These are phyloP conservation scores for Hyperoplus lanceolatus DNA, from an alignment of 2,797 vertebrate species.

Conservation along the genomic window DNA sequence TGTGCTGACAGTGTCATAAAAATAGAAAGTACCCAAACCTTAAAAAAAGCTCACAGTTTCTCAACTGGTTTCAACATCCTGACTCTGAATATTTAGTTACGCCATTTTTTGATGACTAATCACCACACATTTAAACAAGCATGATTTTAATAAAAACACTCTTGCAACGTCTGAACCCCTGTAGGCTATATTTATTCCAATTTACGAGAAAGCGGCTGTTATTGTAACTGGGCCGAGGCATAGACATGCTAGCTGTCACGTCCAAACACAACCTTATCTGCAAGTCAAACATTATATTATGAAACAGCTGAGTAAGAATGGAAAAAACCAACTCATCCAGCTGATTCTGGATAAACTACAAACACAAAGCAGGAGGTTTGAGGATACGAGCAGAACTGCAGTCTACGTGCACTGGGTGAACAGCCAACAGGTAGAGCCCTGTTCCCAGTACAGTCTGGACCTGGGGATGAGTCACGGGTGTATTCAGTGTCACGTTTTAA, in stretches of 20 bases:
- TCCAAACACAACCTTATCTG: slow-evolving; percentile 24
- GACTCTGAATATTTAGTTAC: slow-evolving; percentile 3
- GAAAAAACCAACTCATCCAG: slow-evolving; percentile 8
- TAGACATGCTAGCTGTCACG: background rate
- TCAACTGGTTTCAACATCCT: background rate
- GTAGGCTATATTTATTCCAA: slow-evolving; percentile 14
- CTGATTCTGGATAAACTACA: slow-evolving; percentile 5
- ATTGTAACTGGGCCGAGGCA: background rate
- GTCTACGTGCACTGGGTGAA: slow-evolving; percentile 38
- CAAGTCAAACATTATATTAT: slow-evolving; percentile 30
- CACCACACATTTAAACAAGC: slow-evolving; percentile 3
- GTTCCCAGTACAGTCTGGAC: background rate
- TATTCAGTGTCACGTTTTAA: background rate
- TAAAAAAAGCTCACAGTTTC: background rate
- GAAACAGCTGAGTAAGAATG: slow-evolving; percentile 13
- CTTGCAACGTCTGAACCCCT: background rate
- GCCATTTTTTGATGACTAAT: background rate
- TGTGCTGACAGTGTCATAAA: background rate
- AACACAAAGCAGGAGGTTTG: slow-evolving; percentile 2
- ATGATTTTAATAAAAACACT: slow-evolving; percentile 1
- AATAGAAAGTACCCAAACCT: background rate
- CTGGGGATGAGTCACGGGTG: background rate
- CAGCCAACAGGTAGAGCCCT: background rate
- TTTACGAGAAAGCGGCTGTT: slow-evolving; percentile 39
- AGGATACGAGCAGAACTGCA: slow-evolving; percentile 65